A percentile compares a stretch with the other conserved stretches of the same genome.
Conservation (phyloP, 2,113 vertebrate species). For the Engystomops pustulosus region DNA sequence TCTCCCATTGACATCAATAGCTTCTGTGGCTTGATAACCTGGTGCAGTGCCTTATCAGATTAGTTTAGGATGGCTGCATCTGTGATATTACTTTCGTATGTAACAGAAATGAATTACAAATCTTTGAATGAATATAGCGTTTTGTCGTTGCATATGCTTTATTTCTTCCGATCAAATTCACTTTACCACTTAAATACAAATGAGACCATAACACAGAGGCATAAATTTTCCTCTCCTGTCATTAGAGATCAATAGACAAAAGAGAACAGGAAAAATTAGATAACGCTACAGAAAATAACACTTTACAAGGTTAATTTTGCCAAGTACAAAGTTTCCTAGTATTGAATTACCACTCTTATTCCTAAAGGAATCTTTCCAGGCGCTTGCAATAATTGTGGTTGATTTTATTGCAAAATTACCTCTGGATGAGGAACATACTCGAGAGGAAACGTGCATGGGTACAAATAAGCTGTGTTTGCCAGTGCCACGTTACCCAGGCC, state of each 20-base stretch:
- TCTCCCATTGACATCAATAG: too few relatives aligned
- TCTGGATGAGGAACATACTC: conserved; percentile 71
- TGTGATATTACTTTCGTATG: too few relatives aligned
- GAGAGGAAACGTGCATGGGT: conserved; percentile 76
- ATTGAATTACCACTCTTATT: conserved; percentile 72
- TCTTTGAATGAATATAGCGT: too few relatives aligned
- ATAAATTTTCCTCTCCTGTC: conserved; percentile 27
- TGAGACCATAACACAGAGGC: conserved; percentile 15
- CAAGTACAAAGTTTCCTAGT: conserved; percentile 71
- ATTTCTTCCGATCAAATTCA: background rate
- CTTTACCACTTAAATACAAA: background rate
- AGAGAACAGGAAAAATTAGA: conserved; percentile 67
- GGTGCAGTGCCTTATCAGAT: too few relatives aligned
- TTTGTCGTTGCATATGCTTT: background rate
- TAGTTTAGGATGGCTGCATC: too few relatives aligned
- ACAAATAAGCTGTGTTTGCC: conserved; percentile 72
- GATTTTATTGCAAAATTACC: conserved; percentile 80
- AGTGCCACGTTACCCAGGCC: conserved; percentile 69
- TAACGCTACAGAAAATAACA: conserved; percentile 68
- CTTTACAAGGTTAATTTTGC: conserved; percentile 76
- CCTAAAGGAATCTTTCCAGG: conserved; percentile 67
- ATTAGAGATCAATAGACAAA: conserved; percentile 68
- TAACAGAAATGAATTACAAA: too few relatives aligned
- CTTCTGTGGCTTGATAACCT: too few relatives aligned
- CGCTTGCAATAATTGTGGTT: conserved; percentile 72